Evolutionary conservation across 2,797 vertebrate species (phyloP), one percentile per base, ranked within the genome.

Genomic region (Phalloptychus januarius): DNA sequence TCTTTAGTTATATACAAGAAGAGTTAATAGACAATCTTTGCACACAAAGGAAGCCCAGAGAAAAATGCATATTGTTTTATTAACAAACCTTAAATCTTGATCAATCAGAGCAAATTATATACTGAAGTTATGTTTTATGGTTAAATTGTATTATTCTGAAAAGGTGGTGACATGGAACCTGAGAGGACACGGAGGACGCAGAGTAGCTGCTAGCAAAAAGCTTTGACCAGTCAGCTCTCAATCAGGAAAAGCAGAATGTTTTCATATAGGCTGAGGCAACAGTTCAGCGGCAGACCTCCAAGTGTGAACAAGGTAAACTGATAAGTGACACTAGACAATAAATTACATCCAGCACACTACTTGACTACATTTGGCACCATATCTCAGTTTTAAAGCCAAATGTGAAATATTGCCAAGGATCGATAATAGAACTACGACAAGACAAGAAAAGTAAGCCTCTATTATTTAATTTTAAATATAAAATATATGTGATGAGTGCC

Each of bases 301-400:
- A 67, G 42, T 7, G 78, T 42, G 58, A 81, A 58, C 46, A 84
- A 80, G 77, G 70, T 82, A 12, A 67, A 67, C 20, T 40, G 33
- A 36, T 38, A 38, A 65, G 23, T 40, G 38, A 67, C 36, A 12
- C 25, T n/a, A 44, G 44, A n/a, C 23, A 69, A n/a, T 25, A 28
- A n/a, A 70, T n/a, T 70, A 42, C 36, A 40, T 20, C 38, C 38
- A 67, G 36, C 36, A n/a, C 38, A 12, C 36, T 69, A 25, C 65
- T 69, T 69, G 65, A 69, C 23, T 42, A 40, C 65, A 42, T 11
- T 69, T 69, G 65, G 65, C 65, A n/a, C 23, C 40, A 42, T n/a
- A 20, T 42, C 7, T 42, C 38, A 42, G 12, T 40, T 42, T 69
- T 69, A 40, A 42, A 42, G 65, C 65, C 38, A 42, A 69, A 69